Conservation (phyloP, 2,797 vertebrate species). For the Tinamus major region DNA sequence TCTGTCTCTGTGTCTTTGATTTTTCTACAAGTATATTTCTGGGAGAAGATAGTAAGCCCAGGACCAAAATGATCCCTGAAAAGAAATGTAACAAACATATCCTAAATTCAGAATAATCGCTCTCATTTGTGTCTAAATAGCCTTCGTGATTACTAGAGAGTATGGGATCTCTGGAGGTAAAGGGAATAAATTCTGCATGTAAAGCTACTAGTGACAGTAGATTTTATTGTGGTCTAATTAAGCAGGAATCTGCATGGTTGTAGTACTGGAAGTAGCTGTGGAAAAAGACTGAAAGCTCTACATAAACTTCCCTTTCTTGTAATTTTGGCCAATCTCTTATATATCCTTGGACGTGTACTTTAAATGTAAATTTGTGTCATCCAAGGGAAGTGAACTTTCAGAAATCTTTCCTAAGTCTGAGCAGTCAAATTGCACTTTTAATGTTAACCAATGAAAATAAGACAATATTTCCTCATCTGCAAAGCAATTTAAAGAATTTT, state of each 20-base stretch:
- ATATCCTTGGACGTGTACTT: not conserved
- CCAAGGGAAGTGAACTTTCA: not conserved
- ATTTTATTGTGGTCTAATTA: not conserved
- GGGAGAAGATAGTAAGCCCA: not conserved
- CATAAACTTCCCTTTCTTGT: not conserved
- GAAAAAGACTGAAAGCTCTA: not conserved
- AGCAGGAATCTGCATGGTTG: not conserved
- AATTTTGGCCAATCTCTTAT: not conserved
- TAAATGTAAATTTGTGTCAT: not conserved
- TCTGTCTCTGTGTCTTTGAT: accelerated
- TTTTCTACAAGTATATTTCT: accelerated
- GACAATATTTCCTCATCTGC: not conserved
- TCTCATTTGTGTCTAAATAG: not conserved
- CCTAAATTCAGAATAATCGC: not conserved
- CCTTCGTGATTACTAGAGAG: not conserved
- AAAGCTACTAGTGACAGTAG: not conserved
- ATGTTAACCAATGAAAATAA: not conserved
- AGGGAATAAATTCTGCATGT: not conserved
- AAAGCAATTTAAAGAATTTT: not conserved
- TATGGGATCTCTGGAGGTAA: not conserved
- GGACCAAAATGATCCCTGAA: not conserved
- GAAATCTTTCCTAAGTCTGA: not conserved
- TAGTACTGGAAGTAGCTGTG: accelerated
- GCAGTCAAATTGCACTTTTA: not conserved
- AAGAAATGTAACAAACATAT: not conserved